Conservation (phyloP, 2,888 invertebrate species). For the Apocheima hispidaria region DNA sequence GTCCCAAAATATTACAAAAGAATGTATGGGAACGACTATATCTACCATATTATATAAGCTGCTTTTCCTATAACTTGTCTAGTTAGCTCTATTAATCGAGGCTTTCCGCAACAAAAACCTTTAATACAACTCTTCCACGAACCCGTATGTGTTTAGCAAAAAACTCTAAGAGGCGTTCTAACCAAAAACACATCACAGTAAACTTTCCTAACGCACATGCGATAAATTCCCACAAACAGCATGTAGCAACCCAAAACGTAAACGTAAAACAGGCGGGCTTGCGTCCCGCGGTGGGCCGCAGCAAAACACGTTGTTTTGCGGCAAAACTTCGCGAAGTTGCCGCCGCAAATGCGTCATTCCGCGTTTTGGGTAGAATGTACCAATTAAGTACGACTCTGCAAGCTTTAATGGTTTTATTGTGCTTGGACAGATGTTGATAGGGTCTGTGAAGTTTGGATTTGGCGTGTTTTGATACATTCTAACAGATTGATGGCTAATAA, state of each 20-base stretch:
- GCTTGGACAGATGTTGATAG: constrained; percentile 20
- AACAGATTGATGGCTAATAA: neutral
- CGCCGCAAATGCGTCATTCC: constrained; percentile 19
- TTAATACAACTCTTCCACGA: neutral
- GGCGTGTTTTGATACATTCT: constrained; percentile 2
- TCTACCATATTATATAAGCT: too few species aligned
- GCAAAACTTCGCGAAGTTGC: constrained; percentile 46
- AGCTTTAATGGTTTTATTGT: constrained; percentile 27
- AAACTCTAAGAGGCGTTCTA: neutral
- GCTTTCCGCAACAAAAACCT: neutral
- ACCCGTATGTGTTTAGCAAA: neutral
- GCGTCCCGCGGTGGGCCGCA: constrained; percentile 26
- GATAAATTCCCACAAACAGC: constrained; percentile 36
- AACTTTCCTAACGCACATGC: constrained; percentile 24
- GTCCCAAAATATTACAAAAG: too few species aligned
- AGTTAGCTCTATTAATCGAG: neutral
- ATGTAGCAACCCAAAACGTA: constrained; percentile 29
- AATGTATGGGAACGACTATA: too few species aligned
- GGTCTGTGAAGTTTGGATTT: constrained; percentile 4
- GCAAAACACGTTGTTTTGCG: constrained; percentile 39
- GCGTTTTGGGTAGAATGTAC: constrained; percentile 14
- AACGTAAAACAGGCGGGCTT: constrained; percentile 26
- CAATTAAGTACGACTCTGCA: constrained; percentile 23
- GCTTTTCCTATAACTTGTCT: neutral
- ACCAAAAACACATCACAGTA: constrained; percentile 23